phyloP scores from a whole-genome alignment of 2,113 vertebrate genomes.

The Uropsilus gracilis region DNA sequence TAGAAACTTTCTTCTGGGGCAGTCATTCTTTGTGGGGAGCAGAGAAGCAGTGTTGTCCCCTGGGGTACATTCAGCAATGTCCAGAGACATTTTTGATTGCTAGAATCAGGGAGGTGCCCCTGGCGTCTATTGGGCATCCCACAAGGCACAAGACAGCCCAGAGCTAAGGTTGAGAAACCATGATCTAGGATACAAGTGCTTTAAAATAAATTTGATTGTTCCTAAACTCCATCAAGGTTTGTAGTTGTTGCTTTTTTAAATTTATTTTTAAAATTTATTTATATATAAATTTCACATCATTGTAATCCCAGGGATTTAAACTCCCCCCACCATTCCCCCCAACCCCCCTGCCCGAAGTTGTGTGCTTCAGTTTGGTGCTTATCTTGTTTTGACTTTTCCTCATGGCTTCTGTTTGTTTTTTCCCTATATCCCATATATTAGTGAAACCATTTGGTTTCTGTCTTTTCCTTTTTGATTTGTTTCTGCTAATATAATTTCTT shows the following conservation, averaged over 20 bases:
- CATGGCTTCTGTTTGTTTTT: too few species aligned
- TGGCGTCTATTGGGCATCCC: neutral
- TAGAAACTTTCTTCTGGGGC: neutral
- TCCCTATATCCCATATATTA: too few species aligned
- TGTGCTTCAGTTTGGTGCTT: too few species aligned
- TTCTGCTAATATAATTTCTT: too few species aligned
- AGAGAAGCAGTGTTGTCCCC: neutral
- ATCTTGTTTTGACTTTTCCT: too few species aligned
- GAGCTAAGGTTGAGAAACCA: neutral
- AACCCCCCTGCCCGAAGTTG: too few species aligned
- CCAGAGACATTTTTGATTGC: neutral
- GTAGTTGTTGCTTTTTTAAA: neutral
- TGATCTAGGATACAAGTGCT: neutral
- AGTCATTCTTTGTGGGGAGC: neutral
- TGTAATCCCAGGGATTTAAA: too few species aligned
- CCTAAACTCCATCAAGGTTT: neutral
- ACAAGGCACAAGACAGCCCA: neutral
- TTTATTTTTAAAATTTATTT: too few species aligned
- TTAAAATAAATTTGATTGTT: neutral
- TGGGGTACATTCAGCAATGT: neutral
- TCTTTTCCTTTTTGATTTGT: too few species aligned
- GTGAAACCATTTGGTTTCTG: too few species aligned
- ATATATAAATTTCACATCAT: too few species aligned
- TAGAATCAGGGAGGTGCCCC: neutral
- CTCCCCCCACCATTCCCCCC: too few species aligned